Evolutionary conservation across 2,797 vertebrate genomes (phyloP), one percentile per base, ranked within the genome.

Genomic region (Cyclura pinguis): DNA sequence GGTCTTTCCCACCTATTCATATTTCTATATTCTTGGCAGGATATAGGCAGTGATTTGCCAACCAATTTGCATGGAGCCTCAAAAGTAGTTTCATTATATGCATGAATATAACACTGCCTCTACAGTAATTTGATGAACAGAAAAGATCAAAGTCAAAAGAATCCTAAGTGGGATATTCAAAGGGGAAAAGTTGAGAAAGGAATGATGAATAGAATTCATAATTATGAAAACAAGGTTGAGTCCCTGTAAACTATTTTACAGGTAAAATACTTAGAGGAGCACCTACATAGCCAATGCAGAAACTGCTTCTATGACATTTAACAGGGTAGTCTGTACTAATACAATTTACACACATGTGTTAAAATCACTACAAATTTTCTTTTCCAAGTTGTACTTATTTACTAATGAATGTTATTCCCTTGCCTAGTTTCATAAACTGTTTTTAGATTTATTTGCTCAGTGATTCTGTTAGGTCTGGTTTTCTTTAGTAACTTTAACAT

Each of bases 381-480:
- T 42, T 88, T 74, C 1, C 20, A 64, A 90, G 1, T 24, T 77
- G 90, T 91, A 55, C 1, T 86, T 91, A 76, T 86, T 3, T 1
- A 9, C 0, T 22, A 6, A 1, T 6, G 32, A 1, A 81, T 20
- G 0, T 67, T 73, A 0, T 13, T 80, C 72, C 57, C 20, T 18
- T 7, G 6, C 57, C 94, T 13, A 27, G 50, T 76, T 42, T 32
- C 38, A n/a, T 14, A 1, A 87, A 32, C 35, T 7, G 59, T 50
- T 18, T 93, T 0, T 50, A 42, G 14, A 5, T 38, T 22, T 47
- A 3, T 77, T 78, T 78, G 50, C 29, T 9, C 22, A 27, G 24
- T 50, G 42, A 50, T 27, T 92, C 22, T 57, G 38, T 69, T 90
- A 74, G n/a, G 64, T 83, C 84, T 35, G 18, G 87, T 90, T 81